Conservation (phyloP, 2,113 vertebrate species). For the Xenopus borealis region DNA sequence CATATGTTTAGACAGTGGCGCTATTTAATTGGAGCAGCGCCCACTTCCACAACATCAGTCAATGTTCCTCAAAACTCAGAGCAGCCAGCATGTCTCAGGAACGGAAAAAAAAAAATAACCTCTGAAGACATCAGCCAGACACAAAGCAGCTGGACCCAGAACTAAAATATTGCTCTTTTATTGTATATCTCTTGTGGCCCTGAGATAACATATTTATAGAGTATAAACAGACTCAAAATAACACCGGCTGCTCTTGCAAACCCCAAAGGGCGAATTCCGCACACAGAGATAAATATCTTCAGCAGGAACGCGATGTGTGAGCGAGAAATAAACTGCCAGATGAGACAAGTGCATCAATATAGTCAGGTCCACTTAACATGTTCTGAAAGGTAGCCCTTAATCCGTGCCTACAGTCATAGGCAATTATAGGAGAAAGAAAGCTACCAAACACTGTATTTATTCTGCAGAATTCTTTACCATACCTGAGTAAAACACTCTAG, state of each 20-base stretch:
- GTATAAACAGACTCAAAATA: constrained; percentile 28
- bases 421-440: too few relatives aligned
- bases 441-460: too few relatives aligned
- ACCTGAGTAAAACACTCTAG: too few relatives aligned
- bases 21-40: constrained; percentile 55
- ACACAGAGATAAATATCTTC: constrained; percentile 17
- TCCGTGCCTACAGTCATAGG: too few relatives aligned
- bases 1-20: constrained; percentile 55
- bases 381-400: too few relatives aligned
- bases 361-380: too few relatives aligned
- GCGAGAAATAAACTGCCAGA: constrained; percentile 7
- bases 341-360: constrained; percentile 6
- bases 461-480: too few relatives aligned
- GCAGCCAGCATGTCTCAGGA: constrained; percentile 12
- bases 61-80: constrained; percentile 27
- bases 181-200: constrained; percentile 4
- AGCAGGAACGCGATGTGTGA: constrained; percentile 27
- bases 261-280: constrained; percentile 13
- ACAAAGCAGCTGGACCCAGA: constrained; percentile 43
- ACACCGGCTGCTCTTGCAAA: constrained; percentile 15
- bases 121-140: constrained; percentile 45
- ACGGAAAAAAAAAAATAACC: constrained; percentile 4
- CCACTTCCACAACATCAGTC: constrained; percentile 55
- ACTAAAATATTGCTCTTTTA: constrained; percentile 26
- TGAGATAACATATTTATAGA: constrained; percentile 8